These are phyloP conservation scores for Cantharis nigra DNA, from an alignment of 2,888 invertebrate genomes.

Conservation along the genomic window DNA sequence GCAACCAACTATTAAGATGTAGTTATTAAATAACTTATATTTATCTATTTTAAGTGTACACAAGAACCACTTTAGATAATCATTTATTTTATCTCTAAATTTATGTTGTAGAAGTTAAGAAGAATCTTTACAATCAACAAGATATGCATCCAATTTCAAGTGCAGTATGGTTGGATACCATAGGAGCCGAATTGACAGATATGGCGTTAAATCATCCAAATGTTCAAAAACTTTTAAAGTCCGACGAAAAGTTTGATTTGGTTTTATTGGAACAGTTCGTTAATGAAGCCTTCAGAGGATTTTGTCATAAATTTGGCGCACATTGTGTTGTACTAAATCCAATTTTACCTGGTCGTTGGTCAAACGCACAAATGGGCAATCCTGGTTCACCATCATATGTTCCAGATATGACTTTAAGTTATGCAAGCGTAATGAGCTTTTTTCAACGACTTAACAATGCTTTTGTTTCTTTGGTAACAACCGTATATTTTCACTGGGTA, in stretches of 20 bases:
- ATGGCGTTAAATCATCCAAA: constrained; percentile 35
- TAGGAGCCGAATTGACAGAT: constrained; percentile 3
- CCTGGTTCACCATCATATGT: constrained; percentile 58
- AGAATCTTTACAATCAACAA: neutral
- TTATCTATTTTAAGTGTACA: no score
- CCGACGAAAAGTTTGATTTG: constrained; percentile 50
- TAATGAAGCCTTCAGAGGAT: constrained; percentile 56
- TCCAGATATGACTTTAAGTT: constrained; percentile 55
- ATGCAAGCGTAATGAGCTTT: constrained; percentile 58
- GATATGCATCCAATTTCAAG: neutral
- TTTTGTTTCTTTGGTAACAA: constrained; percentile 35
- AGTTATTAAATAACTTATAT: no score
- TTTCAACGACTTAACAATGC: constrained; percentile 61
- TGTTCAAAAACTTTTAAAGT: constrained; percentile 43
- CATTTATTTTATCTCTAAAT: no score
- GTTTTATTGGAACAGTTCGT: constrained; percentile 57
- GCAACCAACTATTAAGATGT: no score
- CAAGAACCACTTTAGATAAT: no score
- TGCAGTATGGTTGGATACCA: neutral
- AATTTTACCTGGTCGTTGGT: constrained; percentile 54
- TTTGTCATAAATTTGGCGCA: constrained; percentile 49
- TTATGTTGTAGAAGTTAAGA: neutral
- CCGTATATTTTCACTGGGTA: constrained; percentile 31
- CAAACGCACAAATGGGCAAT: constrained; percentile 58
- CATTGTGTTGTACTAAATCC: constrained; percentile 54